Conservation (phyloP, 37 sponge, comb jelly and placozoan species). For the Halisarca cf. caerulea region DNA sequence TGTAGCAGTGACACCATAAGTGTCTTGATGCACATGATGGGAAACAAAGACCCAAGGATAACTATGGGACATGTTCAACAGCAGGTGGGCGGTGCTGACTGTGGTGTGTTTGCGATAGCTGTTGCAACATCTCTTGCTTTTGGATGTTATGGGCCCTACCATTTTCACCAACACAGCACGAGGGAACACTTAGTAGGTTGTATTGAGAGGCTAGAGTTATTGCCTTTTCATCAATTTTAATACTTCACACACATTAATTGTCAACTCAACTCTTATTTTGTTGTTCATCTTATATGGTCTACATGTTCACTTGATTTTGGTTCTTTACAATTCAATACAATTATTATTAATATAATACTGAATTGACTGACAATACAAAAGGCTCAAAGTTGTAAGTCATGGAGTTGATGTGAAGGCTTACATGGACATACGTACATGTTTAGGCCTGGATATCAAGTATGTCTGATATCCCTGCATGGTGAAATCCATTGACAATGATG, state of each 20-base stretch:
- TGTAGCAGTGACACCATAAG: not conserved
- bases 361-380: no score
- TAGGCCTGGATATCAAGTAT: no score
- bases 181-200: conserved; percentile 11
- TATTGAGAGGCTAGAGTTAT: not conserved
- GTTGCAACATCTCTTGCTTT: not conserved
- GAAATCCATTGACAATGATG: conserved; percentile 16
- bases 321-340: not conserved
- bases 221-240: conserved; percentile 6
- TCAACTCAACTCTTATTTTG: no score
- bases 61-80: not conserved
- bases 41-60: not conserved
- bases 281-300: no score
- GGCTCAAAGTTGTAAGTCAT: no score
- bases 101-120: conserved; percentile 25
- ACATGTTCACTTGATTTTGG: no score
- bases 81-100: conserved; percentile 19
- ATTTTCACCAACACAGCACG: conserved; percentile 11
- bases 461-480: no score
- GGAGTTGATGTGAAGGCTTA: no score
- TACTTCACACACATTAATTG: not conserved
- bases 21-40: not conserved
- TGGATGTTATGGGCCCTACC: not conserved
- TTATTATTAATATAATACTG: not conserved
- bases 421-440: no score